Evolutionary conservation across 2,888 invertebrate species (phyloP).

Genomic region (Andrena praecox): DNA sequence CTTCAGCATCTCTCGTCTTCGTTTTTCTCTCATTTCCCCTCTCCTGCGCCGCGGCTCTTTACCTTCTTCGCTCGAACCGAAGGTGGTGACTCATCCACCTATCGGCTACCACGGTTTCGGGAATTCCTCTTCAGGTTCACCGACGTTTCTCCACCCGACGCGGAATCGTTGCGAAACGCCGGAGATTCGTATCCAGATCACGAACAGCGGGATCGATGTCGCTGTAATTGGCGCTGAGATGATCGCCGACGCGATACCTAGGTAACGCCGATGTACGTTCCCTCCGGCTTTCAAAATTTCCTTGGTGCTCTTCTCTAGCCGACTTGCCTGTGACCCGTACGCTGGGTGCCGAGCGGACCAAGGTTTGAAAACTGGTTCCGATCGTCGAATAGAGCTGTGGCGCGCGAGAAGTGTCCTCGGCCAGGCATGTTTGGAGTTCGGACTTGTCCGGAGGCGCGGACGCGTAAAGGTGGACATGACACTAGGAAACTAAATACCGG

Average conservation of each 20-base stretch:
- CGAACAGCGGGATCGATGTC: conserved; percentile 15
- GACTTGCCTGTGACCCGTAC: not conserved
- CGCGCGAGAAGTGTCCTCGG: conserved; percentile 72
- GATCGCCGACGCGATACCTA: conserved; percentile 28
- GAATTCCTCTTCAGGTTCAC: conserved; percentile 64
- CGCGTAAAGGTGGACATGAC: conserved; percentile 84
- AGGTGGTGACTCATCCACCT: conserved; percentile 74
- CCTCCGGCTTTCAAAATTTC: not conserved
- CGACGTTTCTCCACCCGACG: conserved; percentile 34
- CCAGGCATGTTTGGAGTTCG: conserved; percentile 80
- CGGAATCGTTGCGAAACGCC: conserved; percentile 41
- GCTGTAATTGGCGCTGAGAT: conserved; percentile 30
- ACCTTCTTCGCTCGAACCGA: conserved; percentile 68
- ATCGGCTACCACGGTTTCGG: conserved; percentile 72
- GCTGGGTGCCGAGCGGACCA: not conserved
- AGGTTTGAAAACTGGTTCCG: conserved; percentile 47
- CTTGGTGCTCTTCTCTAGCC: not conserved
- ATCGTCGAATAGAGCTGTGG: conserved; percentile 81
- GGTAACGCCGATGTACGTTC: not conserved
- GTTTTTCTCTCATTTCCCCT: conserved; percentile 59
- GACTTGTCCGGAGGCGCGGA: conserved; percentile 83
- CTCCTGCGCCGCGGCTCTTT: conserved; percentile 64
- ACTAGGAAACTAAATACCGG: conserved; percentile 83
- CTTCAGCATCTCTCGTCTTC: conserved; percentile 58
- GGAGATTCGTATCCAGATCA: conserved; percentile 52